Evolutionary conservation across 2,113 vertebrate genomes (phyloP), one percentile per base, ranked within the genome.

Genomic region (Pycnonotus jocosus): DNA sequence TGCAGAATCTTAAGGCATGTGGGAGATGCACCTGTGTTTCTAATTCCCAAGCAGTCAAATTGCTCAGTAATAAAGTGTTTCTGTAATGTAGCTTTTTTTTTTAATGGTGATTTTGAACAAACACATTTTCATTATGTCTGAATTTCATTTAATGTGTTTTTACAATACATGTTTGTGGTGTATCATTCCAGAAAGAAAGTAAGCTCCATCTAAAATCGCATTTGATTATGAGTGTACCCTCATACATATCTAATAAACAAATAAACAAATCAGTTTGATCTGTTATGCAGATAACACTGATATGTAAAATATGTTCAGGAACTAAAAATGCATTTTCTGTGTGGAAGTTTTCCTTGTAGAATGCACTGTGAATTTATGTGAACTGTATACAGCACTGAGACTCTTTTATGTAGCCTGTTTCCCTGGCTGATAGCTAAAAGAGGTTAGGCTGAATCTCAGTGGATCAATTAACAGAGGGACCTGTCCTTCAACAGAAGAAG

Each of bases 401-500:
- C 58, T 90, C 98, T 98, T 98, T 98, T 96, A 98, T 98, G 98
- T 98, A 97, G 95, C 95, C 95, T 95, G 93, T 97, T 98, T 98
- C 97, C 95, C 96, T 96, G 96, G 97, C 97, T 98, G 98, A 97
- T 97, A 96, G 98, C 97, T 95, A 95, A 97, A 98, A 98, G 98
- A 98, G 98, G 98, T 98, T 98, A 98, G 98, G 96, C 93, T 92
- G 98, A 99, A 98, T 98, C 98, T 99, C 98, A 98, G 97, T 97
- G 98, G 98, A 99, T 99, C 98, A 99, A 99, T 99, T 99, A 98
- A 98, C 97, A 98, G 98, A 98, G 98, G 98, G 98, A 98, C 98
- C 98, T 99, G 98, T 98, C 98, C 98, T 99, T 99, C 98, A 98
- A 97, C 97, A 98, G 98, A 98, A 97, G 96, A 98, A 98, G 98